Evolutionary conservation across 1,140 invertebrate genomes (phyloP), one percentile per base, ranked within the genome.

Genomic region (Dysdera silvatica): DNA sequence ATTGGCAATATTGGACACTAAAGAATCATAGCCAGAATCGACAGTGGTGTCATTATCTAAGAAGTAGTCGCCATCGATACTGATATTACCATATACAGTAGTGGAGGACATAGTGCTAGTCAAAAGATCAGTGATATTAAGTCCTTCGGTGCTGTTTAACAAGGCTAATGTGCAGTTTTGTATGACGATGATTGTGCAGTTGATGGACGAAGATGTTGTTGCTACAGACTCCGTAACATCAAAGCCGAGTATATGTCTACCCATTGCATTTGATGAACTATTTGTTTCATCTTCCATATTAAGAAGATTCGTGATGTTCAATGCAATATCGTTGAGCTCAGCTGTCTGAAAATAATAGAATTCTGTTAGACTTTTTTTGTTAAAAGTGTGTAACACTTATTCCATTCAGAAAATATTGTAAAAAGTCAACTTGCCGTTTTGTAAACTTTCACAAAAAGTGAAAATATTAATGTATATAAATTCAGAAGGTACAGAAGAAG

Each of bases 401-500:
- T n/a, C n/a, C n/a, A n/a, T n/a, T 40, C 61, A 26, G 57, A 35
- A n/a, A 56, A 48, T 43, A 40, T 23, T 58, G 6, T 48, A 18
- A 1, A 18, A 18, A 23, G 37, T 14, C 18, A 57, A 76, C 81
- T 80, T 78, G 87, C 87, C 84, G 94, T 91, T 43, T 84, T 81
- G 65, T 83, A 81, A 58, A 95, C 92, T 78, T 94, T 95, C 57
- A 84, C 86, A 74, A 97, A 97, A n/a, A 95, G 80, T 0, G 94
- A 91, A 73, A 96, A 88, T 72, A 96, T 95, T 29, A 98, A 78
- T 0, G 94, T 94, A 72, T 95, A 95, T 67, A 98, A 82, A 76
- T 97, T 98, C 23, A 98, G 77, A 52, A 98, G 81, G 79, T 98
- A 96, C 18, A 98, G 78, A 3, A 91, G 80, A 86, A 98, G 93